Percentiles rank a stretch among this genome's conserved stretches.
Evolutionary conservation across 2,797 vertebrate species (phyloP).

Genomic region (Petrocephalus sullivani): DNA sequence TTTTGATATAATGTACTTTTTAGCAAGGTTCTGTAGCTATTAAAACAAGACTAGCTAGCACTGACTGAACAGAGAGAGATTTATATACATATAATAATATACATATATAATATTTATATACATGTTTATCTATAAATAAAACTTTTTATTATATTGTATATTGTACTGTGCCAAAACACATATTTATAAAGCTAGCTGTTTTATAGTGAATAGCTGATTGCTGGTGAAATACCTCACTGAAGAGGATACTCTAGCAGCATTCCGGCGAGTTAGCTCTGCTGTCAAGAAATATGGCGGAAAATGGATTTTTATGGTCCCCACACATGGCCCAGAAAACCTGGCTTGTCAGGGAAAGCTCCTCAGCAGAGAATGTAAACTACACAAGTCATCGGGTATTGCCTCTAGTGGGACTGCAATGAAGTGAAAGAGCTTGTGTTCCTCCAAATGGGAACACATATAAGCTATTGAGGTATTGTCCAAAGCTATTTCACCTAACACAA

Average conservation of each 20-base stretch:
- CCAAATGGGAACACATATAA: background rate
- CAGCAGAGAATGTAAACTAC: background rate
- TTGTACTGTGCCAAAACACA: background rate
- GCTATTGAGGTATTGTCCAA: background rate
- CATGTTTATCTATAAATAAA: background rate
- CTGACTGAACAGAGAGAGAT: background rate
- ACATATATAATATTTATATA: background rate
- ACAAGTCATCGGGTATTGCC: background rate
- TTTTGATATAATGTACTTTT: slow-evolving; percentile 2
- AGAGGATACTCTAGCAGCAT: background rate
- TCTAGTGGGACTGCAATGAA: background rate
- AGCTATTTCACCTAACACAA: background rate
- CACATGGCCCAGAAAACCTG: background rate
- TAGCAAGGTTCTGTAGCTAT: background rate
- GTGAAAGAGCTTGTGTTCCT: background rate
- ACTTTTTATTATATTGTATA: background rate
- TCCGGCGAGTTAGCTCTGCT: background rate
- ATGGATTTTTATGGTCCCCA: background rate
- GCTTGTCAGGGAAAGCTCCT: background rate
- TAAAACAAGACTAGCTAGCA: background rate
- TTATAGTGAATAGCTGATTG: background rate
- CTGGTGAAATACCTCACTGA: background rate
- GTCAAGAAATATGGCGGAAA: background rate
- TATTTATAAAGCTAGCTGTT: background rate
- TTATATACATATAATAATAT: background rate